These are phyloP conservation scores for Drosophila parthenogenetica DNA, from an alignment of 2,888 invertebrate genomes.

Conservation along the genomic window DNA sequence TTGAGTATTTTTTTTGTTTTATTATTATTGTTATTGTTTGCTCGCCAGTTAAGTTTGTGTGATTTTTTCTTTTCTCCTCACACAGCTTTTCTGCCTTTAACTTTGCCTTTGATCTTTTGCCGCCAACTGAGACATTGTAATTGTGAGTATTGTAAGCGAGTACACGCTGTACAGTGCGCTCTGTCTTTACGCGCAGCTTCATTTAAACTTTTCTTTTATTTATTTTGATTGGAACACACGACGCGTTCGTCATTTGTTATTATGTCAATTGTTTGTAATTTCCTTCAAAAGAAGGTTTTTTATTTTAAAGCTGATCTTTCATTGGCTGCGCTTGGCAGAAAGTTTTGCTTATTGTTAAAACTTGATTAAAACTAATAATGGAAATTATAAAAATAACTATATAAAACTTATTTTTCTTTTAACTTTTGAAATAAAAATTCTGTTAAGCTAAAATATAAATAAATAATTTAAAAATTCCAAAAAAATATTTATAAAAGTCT, in stretches of 20 bases:
- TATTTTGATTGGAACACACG: constrained; percentile 38
- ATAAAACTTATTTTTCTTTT: not conserved
- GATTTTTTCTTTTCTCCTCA: constrained; percentile 60
- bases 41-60: constrained; percentile 65
- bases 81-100: constrained; percentile 46
- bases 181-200: constrained; percentile 23
- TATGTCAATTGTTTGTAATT: constrained; percentile 71
- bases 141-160: constrained; percentile 56
- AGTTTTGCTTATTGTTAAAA: constrained; percentile 10
- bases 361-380: not conserved
- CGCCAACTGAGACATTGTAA: constrained; percentile 67
- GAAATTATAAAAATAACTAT: not conserved
- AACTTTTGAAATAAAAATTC: not conserved
- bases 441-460: not conserved
- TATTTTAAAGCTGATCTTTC: constrained; percentile 14
- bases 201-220: constrained; percentile 41
- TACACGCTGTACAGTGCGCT: constrained; percentile 17
- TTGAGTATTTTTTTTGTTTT: constrained; percentile 41
- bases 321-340: constrained; percentile 25
- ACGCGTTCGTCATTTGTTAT: constrained; percentile 52
- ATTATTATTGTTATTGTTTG: constrained; percentile 61
- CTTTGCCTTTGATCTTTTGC: constrained; percentile 70
- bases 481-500: too few species aligned
- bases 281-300: constrained; percentile 30
- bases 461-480: not conserved